Percentiles rank a stretch among this genome's conserved stretches.
phyloP scores from a whole-genome alignment of 2,888 invertebrate species.

The Drosophila subquinaria region DNA sequence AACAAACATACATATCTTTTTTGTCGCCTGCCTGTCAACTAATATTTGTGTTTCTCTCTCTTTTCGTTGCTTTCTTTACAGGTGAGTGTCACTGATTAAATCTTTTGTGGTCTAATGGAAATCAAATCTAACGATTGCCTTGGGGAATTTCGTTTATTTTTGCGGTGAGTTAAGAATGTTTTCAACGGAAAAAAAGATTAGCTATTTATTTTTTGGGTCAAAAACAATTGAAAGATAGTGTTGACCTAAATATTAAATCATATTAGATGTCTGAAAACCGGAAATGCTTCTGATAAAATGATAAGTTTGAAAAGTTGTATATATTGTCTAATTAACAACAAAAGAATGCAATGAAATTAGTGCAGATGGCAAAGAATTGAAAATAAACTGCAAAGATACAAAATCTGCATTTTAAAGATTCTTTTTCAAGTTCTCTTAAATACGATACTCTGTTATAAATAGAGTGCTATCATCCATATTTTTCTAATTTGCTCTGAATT shows the following conservation, averaged over 20 bases:
- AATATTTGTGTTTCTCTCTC: conserved; percentile 30
- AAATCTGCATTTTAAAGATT: not conserved
- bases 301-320: not conserved
- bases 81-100: conserved; percentile 58
- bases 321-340: too few species aligned
- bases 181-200: not conserved
- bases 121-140: not conserved
- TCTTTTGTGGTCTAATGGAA: conserved; percentile 16
- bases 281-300: not conserved
- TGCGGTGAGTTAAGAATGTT: conserved; percentile 28
- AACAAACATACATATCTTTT: not conserved
- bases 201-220: not conserved
- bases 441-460: not conserved
- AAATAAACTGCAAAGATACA: too few species aligned
- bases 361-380: too few species aligned
- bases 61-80: conserved; percentile 36
- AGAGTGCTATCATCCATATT: not conserved
- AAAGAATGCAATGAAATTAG: too few species aligned
- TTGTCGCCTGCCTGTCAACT: conserved; percentile 27
- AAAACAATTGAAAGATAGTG: not conserved
- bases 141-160: conserved; percentile 2
- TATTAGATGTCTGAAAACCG: not conserved
- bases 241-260: not conserved
- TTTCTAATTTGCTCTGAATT: not conserved
- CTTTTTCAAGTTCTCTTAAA: not conserved